Percentiles rank a stretch among this genome's conserved stretches.
These are phyloP conservation scores for Drosophila greeni DNA, from an alignment of 2,888 invertebrate species.

Conservation along the genomic window DNA sequence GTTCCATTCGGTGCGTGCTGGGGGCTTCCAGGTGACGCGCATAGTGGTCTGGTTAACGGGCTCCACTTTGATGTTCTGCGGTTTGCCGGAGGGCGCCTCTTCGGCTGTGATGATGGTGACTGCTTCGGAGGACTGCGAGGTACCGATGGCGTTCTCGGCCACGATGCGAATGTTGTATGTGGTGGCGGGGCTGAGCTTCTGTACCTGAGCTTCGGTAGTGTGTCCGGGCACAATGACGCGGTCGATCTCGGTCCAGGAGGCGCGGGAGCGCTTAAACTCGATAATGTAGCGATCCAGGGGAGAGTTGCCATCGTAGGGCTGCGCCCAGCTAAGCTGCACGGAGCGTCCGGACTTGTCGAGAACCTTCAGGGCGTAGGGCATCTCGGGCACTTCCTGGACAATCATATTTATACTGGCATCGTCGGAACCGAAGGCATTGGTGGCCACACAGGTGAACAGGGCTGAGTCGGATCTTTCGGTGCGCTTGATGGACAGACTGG, in stretches of 20 bases:
- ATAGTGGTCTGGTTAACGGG: slow-evolving; percentile 92
- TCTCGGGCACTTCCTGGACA: slow-evolving; percentile 90
- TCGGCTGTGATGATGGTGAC: slow-evolving; percentile 97
- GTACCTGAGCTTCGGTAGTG: slow-evolving; percentile 92
- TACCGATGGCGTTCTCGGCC: slow-evolving; percentile 95
- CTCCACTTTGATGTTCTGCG: slow-evolving; percentile 90
- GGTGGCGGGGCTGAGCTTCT: slow-evolving; percentile 92
- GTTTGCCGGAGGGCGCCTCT: slow-evolving; percentile 91
- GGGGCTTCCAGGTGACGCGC: slow-evolving; percentile 94
- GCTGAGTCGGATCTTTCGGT: slow-evolving; percentile 94
- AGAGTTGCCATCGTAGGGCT: slow-evolving; percentile 94
- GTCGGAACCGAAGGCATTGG: slow-evolving; percentile 95
- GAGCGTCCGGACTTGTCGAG: slow-evolving; percentile 94
- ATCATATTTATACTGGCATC: slow-evolving; percentile 97
- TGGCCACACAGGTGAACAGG: slow-evolving; percentile 93
- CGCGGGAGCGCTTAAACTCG: slow-evolving; percentile 92
- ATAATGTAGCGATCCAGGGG: slow-evolving; percentile 93
- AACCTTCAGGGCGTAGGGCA: slow-evolving; percentile 92
- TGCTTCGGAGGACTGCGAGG: slow-evolving; percentile 94
- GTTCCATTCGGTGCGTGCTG: slow-evolving; percentile 93
- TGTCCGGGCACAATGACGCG: slow-evolving; percentile 93
- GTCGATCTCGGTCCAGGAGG: slow-evolving; percentile 91
- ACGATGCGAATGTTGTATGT: slow-evolving; percentile 95
- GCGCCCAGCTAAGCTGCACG: slow-evolving; percentile 94
- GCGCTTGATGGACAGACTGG: slow-evolving; percentile 92